Conservation (phyloP, 2,113 vertebrate species). For the Leucopsar rothschildi region DNA sequence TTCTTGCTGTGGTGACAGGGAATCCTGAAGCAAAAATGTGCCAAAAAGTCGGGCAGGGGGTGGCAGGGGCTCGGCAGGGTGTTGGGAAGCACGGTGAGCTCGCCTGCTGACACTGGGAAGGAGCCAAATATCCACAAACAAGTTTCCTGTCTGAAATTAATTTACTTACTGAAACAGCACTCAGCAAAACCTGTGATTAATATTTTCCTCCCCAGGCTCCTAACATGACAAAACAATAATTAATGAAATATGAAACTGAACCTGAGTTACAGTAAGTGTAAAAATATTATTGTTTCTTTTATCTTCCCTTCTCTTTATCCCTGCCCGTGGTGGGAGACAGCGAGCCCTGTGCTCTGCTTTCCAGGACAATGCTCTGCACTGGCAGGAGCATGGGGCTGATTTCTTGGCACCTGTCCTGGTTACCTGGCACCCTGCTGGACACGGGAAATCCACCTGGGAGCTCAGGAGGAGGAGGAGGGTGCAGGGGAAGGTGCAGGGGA, state of each 20-base stretch:
- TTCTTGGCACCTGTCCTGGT: neutral
- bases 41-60: neutral
- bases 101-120: neutral
- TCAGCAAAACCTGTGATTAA: conserved; percentile 62
- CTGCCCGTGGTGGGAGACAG: neutral
- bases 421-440: neutral
- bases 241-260: conserved; percentile 57
- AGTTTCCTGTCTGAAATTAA: conserved; percentile 39
- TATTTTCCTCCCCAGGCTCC: conserved; percentile 55
- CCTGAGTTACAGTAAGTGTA: conserved; percentile 6
- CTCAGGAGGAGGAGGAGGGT: neutral
- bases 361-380: neutral
- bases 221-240: conserved; percentile 63
- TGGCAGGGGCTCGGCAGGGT: neutral
- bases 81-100: neutral
- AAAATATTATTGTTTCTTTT: conserved; percentile 56
- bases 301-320: neutral
- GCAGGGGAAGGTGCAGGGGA: neutral
- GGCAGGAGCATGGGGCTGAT: neutral
- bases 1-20: neutral
- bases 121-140: conserved; percentile 27
- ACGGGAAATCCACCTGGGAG: neutral
- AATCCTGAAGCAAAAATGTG: neutral
- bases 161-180: conserved; percentile 59
- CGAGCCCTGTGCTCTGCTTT: neutral